Base-by-base conservation (phyloP, 1,140 invertebrate species). In the Drosophila truncata region DNA sequence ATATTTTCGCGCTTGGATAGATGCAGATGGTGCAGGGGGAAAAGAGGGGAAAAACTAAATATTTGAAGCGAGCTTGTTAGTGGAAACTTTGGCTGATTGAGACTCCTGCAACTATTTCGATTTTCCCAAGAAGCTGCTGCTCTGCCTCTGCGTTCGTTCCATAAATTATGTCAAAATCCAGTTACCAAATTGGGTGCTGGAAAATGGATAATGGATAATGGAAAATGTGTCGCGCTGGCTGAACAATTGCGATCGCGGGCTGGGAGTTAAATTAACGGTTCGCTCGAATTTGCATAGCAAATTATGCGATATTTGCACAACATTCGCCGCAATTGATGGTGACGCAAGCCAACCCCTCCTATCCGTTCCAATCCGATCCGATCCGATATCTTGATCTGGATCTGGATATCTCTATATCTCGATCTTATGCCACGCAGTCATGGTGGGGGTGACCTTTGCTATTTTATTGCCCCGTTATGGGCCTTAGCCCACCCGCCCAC, bases 171-270 rank as follows among this genome's bases (percentile, higher is more conserved):
- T 86, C 80, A 76, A 91, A 91, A 91, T 77, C 86, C 75, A 90
- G 85, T 90, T 90, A 90, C 85, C 85, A 91, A 90, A 90, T 90
- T 90, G 86, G 86, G 85, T 90, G 85, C 84, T 77, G 55, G 61
- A 61, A 55, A 35, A 39, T 41, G 62, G 55, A 42, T 42, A 25
- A 66, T 29, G 33, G 61, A 29, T 6, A 71, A 33, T 58, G 66
- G 66, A 59, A 64, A 65, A 69, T 57, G 72, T 90, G 74, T 84
- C 74, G 71, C 77, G 71, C 77, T 78, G 39, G 66, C 60, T 80
- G 74, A 80, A 62, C 82, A 78, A 87, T 87, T 83, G 80, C 72
- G 47, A 69, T 49, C 58, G 57, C 31, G 31, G 77, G 55, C 76
- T 78, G 64, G 29, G 49, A 72, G 84, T 65, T 37, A 90, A 90